Evolutionary conservation across 1,140 invertebrate species (phyloP).

Genomic region (Drosophila orena): DNA sequence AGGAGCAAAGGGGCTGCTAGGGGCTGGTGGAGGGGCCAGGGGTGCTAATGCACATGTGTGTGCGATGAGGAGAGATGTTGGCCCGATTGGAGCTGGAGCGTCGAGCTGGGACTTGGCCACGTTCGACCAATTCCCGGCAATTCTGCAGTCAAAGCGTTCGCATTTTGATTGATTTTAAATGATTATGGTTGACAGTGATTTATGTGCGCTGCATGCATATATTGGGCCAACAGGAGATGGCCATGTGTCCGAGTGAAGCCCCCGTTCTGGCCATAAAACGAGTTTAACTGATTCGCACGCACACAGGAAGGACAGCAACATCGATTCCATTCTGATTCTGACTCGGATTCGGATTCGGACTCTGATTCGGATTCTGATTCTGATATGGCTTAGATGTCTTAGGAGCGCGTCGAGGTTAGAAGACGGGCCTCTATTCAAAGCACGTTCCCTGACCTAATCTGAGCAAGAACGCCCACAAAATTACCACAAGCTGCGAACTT

Average conservation of each 20-base stretch:
- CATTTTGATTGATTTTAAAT: slow-evolving; percentile 85
- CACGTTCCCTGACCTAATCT: slow-evolving; percentile 84
- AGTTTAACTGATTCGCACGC: slow-evolving; percentile 76
- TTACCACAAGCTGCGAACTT: slow-evolving; percentile 82
- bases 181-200: slow-evolving; percentile 85
- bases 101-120: slow-evolving; percentile 50
- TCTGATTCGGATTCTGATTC: slow-evolving; percentile 45
- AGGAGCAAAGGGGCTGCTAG: neutral
- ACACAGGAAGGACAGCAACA: slow-evolving; percentile 53
- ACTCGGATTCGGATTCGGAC: slow-evolving; percentile 34
- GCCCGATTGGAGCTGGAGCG: slow-evolving; percentile 35
- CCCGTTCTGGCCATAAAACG: neutral
- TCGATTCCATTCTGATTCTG: slow-evolving; percentile 45
- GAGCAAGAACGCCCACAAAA: slow-evolving; percentile 84
- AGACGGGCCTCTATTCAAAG: slow-evolving; percentile 66
- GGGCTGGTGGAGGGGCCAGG: slow-evolving; percentile 18
- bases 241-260: slow-evolving; percentile 35
- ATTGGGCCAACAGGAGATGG: slow-evolving; percentile 71
- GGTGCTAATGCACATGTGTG: slow-evolving; percentile 44
- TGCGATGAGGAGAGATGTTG: slow-evolving; percentile 35
- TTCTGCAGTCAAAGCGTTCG: slow-evolving; percentile 84
- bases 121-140: slow-evolving; percentile 80
- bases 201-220: slow-evolving; percentile 84
- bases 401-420: slow-evolving; percentile 26
- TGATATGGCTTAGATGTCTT: slow-evolving; percentile 68